A percentile compares a stretch with the other conserved stretches of the same genome.
Conservation (phyloP, 2,888 invertebrate species). For the Crioceris asparagi region DNA sequence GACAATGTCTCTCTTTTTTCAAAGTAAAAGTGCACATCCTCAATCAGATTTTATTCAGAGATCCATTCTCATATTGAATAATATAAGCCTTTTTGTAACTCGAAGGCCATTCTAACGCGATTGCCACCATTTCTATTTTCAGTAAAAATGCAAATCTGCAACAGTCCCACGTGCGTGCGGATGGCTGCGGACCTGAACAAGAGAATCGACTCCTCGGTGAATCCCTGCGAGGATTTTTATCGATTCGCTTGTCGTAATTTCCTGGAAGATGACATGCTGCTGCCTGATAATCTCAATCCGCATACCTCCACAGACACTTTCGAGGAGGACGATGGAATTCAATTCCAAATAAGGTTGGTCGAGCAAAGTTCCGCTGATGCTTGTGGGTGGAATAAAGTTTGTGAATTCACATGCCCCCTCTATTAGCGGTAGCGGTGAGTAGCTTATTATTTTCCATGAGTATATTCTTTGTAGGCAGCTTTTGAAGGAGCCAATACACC, state of each 20-base stretch:
- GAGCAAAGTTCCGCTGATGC: no score
- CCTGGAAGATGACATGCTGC: slow-evolving; percentile 50
- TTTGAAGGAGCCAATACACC: slow-evolving; percentile 20
- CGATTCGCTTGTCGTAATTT: slow-evolving; percentile 65
- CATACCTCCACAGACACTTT: no score
- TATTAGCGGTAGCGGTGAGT: no score
- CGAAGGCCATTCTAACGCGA: slow-evolving; percentile 2
- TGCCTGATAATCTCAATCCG: no score
- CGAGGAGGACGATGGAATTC: slow-evolving; percentile 26
- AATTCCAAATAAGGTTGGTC: slow-evolving; percentile 21
- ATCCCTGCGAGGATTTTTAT: slow-evolving; percentile 72
- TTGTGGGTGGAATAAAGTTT: no score
- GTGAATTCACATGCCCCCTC: no score
- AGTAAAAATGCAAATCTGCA: slow-evolving; percentile 23
- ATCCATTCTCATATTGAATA: no score
- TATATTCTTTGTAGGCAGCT: slow-evolving; percentile 16
- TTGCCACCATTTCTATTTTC: slow-evolving; percentile 6
- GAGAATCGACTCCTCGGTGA: slow-evolving; percentile 53
- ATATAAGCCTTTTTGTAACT: not conserved
- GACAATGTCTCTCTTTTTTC: no score
- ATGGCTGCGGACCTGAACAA: slow-evolving; percentile 53
- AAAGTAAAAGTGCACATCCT: slow-evolving; percentile 2
- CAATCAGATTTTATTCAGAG: no score
- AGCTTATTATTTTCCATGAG: not conserved
- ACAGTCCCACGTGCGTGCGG: slow-evolving; percentile 21